Percentiles rank a stretch among this genome's conserved stretches.
Conservation (phyloP, 2,797 vertebrate genomes). For the Liasis olivaceus region DNA sequence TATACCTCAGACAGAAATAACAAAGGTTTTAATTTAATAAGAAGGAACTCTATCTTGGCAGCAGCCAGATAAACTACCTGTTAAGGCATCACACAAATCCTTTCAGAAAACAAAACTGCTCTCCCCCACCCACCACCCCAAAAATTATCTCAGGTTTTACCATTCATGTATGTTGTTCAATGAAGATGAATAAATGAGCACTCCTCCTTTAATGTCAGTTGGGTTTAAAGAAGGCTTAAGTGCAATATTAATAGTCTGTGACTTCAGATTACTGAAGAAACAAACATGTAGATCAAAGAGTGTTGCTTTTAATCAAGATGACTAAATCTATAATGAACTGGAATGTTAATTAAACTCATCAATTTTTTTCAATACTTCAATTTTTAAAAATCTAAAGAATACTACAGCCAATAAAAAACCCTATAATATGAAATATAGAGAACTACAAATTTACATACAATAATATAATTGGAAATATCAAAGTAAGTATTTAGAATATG, state of each 20-base stretch:
- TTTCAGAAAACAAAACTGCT: not conserved
- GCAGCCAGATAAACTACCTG: conserved; percentile 15
- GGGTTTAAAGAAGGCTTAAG: not conserved
- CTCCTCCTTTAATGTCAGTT: not conserved
- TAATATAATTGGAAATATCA: not conserved
- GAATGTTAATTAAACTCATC: not conserved
- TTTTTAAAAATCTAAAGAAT: conserved; percentile 8
- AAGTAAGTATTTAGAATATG: not conserved
- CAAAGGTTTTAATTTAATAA: not conserved
- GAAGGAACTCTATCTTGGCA: not conserved
- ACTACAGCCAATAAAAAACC: not conserved
- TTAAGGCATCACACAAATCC: conserved; percentile 5
- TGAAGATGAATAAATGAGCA: conserved; percentile 8
- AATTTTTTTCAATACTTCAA: not conserved
- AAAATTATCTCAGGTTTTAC: not conserved
- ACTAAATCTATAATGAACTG: not conserved
- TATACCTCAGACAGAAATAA: conserved; percentile 4
- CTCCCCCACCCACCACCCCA: not conserved
- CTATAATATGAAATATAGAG: not conserved
- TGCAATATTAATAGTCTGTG: conserved; percentile 9
- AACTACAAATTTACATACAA: not conserved
- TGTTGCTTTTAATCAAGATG: conserved; percentile 16
- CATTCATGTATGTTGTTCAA: not conserved
- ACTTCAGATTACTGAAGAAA: conserved; percentile 17
- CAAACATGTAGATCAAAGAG: not conserved